These are phyloP conservation scores for Monopterus albus DNA, from an alignment of 2,113 vertebrate genomes.

Conservation along the genomic window DNA sequence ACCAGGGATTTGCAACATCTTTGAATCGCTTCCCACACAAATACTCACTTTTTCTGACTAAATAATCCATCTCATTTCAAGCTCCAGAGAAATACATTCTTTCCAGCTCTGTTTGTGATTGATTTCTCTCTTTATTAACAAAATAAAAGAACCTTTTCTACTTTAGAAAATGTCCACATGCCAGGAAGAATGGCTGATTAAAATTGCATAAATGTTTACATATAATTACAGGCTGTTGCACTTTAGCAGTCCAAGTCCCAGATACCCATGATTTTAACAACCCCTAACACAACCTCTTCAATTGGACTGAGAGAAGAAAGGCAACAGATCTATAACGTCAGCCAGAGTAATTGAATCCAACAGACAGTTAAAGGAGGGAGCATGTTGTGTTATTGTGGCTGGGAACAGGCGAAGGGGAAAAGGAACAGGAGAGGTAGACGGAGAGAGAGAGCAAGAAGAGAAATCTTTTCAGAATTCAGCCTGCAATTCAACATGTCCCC, in stretches of 20 bases:
- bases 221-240: slow-evolving; percentile 27
- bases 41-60: slow-evolving; percentile 15
- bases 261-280: slow-evolving; percentile 29
- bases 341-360: slow-evolving; percentile 69
- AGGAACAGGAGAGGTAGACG: slow-evolving; percentile 12
- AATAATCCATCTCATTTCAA: slow-evolving; percentile 62
- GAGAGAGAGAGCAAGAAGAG: not conserved
- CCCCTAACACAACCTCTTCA: slow-evolving; percentile 32
- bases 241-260: slow-evolving; percentile 3
- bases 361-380: slow-evolving; percentile 67
- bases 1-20: slow-evolving; percentile 57
- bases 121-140: slow-evolving; percentile 65
- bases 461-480: slow-evolving; percentile 70
- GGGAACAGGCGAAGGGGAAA: slow-evolving; percentile 40
- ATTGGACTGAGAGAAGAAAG: slow-evolving; percentile 55
- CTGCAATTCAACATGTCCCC: slow-evolving; percentile 61
- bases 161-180: slow-evolving; percentile 18
- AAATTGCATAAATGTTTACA: slow-evolving; percentile 40
- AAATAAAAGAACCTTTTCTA: slow-evolving; percentile 48
- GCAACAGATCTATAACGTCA: slow-evolving; percentile 67
- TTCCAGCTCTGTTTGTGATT: slow-evolving; percentile 53
- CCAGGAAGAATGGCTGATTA: slow-evolving; percentile 32
- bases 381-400: slow-evolving; percentile 58
- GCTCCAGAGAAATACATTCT: slow-evolving; percentile 55
- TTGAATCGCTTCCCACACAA: slow-evolving; percentile 48